These are phyloP conservation scores for Parnassius orleans DNA, from an alignment of 2,888 invertebrate genomes.

Conservation along the genomic window DNA sequence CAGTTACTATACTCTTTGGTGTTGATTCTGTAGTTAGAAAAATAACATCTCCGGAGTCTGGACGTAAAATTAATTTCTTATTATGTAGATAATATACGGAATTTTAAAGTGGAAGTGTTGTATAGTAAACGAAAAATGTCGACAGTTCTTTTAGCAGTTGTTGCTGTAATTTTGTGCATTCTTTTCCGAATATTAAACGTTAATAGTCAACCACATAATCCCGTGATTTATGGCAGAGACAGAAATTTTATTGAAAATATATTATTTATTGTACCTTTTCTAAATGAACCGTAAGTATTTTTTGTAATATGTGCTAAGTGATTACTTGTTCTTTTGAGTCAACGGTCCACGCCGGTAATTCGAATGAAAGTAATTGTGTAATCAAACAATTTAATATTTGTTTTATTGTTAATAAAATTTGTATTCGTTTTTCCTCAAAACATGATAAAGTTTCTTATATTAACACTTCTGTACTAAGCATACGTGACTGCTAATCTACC, in stretches of 20 bases:
- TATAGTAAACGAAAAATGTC: constrained; percentile 81
- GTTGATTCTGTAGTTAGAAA: constrained; percentile 4
- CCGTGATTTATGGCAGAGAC: constrained; percentile 88
- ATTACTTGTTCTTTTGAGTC: too few species aligned
- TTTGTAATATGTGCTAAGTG: too few species aligned
- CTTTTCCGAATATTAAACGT: constrained; percentile 92
- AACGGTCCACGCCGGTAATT: too few species aligned
- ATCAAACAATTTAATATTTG: too few species aligned
- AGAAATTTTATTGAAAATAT: constrained; percentile 88
- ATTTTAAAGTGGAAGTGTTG: not conserved
- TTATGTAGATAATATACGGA: constrained; percentile 53
- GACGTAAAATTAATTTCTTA: constrained; percentile 44
- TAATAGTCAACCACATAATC: constrained; percentile 90
- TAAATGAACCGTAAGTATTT: constrained; percentile 90
- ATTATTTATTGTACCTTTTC: constrained; percentile 88
- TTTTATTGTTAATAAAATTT: too few species aligned
- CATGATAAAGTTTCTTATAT: too few species aligned
- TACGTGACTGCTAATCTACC: too few species aligned
- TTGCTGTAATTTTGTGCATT: constrained; percentile 91
- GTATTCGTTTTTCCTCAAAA: too few species aligned
- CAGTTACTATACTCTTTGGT: too few species aligned
- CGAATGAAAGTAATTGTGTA: too few species aligned
- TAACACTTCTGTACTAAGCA: too few species aligned
- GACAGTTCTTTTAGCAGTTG: constrained; percentile 88
- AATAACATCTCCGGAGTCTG: not conserved